A percentile compares a stretch with the other conserved stretches of the same genome.
Evolutionary conservation across 2,113 vertebrate species (phyloP).

Genomic region (Glaucidium brasilianum): DNA sequence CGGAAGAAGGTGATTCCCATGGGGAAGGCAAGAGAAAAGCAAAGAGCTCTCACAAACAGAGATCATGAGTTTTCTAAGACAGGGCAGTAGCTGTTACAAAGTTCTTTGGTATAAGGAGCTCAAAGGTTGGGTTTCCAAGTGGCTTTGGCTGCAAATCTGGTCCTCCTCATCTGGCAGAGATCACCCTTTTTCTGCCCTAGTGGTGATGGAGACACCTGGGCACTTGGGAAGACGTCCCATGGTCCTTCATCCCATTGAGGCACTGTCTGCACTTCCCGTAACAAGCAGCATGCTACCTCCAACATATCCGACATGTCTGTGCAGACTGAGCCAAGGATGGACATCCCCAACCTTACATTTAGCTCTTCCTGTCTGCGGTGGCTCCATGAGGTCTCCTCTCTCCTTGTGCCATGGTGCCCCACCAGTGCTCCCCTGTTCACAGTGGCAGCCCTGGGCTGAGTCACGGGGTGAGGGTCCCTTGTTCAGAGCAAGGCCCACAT

Average conservation of each 20-base stretch:
- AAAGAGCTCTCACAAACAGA: neutral
- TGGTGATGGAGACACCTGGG: neutral
- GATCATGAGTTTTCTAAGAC: neutral
- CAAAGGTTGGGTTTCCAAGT: neutral
- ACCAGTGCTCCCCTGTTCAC: neutral
- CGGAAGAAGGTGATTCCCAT: neutral
- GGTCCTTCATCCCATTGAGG: neutral
- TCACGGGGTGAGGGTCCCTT: rapidly evolving
- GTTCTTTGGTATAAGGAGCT: neutral
- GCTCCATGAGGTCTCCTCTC: neutral
- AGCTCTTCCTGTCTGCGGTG: neutral
- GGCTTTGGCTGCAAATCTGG: neutral
- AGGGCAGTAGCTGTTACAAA: neutral
- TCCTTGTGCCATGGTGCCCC: neutral
- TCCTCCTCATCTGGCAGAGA: neutral
- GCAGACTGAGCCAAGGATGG: neutral
- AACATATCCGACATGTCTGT: rapidly evolving
- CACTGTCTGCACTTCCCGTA: neutral
- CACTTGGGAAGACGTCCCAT: neutral
- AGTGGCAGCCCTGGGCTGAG: neutral
- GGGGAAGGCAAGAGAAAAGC: neutral
- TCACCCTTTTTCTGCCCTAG: neutral
- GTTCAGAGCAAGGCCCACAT: neutral
- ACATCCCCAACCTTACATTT: neutral
- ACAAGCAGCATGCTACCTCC: neutral